These are phyloP conservation scores for Aegithalos caudatus DNA, from an alignment of 2,113 vertebrate species.

Conservation along the genomic window DNA sequence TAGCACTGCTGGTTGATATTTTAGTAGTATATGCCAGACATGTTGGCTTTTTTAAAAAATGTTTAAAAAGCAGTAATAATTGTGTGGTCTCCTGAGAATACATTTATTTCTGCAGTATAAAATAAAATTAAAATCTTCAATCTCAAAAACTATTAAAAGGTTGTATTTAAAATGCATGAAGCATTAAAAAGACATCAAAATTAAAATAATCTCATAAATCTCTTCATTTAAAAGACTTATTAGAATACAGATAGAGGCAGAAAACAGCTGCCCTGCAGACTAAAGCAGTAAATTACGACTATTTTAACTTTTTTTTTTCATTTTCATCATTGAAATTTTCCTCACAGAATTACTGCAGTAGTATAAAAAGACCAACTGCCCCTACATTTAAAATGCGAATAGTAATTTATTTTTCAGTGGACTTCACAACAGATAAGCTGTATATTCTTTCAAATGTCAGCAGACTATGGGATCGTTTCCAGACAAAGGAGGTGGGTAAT, in stretches of 20 bases:
- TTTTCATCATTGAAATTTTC: constrained; percentile 84
- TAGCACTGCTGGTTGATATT: not conserved
- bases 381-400: constrained; percentile 83
- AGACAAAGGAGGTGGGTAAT: constrained; percentile 48
- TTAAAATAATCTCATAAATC: constrained; percentile 86
- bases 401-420: constrained; percentile 83
- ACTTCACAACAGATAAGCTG: constrained; percentile 82
- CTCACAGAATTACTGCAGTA: constrained; percentile 82
- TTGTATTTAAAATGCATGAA: constrained; percentile 84
- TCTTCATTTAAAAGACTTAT: constrained; percentile 81
- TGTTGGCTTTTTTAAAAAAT: not conserved
- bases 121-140: constrained; percentile 81
- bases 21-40: not conserved
- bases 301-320: constrained; percentile 84
- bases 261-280: constrained; percentile 75
- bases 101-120: constrained; percentile 78
- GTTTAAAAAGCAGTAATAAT: constrained; percentile 76
- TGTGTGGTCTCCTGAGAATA: constrained; percentile 84
- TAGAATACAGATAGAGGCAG: constrained; percentile 78
- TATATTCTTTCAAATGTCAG: constrained; percentile 75
- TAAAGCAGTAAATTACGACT: constrained; percentile 81
- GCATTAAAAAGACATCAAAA: constrained; percentile 86
- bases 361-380: constrained; percentile 84
- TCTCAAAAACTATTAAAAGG: constrained; percentile 82
- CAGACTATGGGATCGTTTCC: constrained; percentile 27